Base-by-base conservation (phyloP, 2,888 invertebrate species). In the Drosophila formosana region DNA sequence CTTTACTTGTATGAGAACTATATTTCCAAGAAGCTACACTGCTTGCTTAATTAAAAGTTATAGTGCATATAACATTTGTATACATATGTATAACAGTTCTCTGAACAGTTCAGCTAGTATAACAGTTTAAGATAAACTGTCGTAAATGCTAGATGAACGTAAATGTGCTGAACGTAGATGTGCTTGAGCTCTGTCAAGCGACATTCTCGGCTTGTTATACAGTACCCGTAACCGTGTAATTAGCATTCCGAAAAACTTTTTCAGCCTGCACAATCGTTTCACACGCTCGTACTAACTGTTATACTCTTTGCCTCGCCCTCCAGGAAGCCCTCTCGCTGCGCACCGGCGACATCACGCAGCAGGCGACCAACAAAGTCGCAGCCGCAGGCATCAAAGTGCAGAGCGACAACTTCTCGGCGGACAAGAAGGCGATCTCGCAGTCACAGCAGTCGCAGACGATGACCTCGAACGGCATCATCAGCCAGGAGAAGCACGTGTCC, bases 311-410 rank as follows among this genome's bases (percentile, higher is more conserved):
- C 13, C 11, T 46, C 7, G 30, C 28, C n/a, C 52, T 93, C 1
- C 93, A 97, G 97, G 97, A 97, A 93, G 96, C 96, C 85, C 95
- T 96, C 88, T 96, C 96, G 57, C 92, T 98, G 78, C 96, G 96
- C 92, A 95, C 96, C 60, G 96, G 96, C 62, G 97, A 97, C 91
- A 93, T 97, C 58, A 95, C 96, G 58, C 96, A 97, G 76, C 96
- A 97, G 91, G 97, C 97, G 91, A 96, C 95, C 81, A 96, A 96
- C 91, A 97, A 96, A 91, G 95, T 97, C 93, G 96, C 96, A 63
- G 96, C 97, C 49, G 95, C 96, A 45, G 96, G 96, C 90, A 96
- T 97, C 93, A 96, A 96, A 92, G 94, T 98, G 62, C 96, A 96
- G 79, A 96, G 97, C 53, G 97, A 97, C 88, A 95, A 95, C 43